phyloP scores from a whole-genome alignment of 2,888 invertebrate species.

The Teleiodes luculella region DNA sequence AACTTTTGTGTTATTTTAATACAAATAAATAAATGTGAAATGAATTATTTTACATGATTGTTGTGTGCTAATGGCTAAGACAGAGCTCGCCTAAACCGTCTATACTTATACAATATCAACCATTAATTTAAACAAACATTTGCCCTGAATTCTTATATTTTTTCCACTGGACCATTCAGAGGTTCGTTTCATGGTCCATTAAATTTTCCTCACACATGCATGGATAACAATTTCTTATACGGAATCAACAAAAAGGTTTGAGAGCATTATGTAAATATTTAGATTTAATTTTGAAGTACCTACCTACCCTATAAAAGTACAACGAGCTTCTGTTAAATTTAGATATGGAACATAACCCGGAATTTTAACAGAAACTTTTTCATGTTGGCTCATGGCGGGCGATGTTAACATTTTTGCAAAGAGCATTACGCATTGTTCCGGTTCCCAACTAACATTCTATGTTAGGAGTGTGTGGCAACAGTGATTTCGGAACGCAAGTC shows the following conservation, averaged over 20 bases:
- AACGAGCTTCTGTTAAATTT: neutral
- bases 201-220: too few species aligned
- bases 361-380: conserved; percentile 13
- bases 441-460: conserved; percentile 8
- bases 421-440: conserved; percentile 2
- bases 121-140: neutral
- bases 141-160: neutral
- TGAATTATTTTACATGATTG: too few species aligned
- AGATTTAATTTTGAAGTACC: neutral
- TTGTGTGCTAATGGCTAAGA: too few species aligned
- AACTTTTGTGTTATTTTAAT: too few species aligned
- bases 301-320: neutral
- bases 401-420: conserved; percentile 11
- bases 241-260: too few species aligned
- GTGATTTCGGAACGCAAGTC: neutral
- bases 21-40: too few species aligned
- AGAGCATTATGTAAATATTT: too few species aligned
- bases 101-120: too few species aligned
- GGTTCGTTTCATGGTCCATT: neutral
- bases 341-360: conserved; percentile 12
- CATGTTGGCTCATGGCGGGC: conserved; percentile 3
- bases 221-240: too few species aligned
- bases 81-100: too few species aligned
- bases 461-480: conserved; percentile 6
- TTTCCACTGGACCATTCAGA: neutral